A percentile compares a stretch with the other conserved stretches of the same genome.
Evolutionary conservation across 2,888 invertebrate species (phyloP).

Genomic region (Drosophila nr. medialis): DNA sequence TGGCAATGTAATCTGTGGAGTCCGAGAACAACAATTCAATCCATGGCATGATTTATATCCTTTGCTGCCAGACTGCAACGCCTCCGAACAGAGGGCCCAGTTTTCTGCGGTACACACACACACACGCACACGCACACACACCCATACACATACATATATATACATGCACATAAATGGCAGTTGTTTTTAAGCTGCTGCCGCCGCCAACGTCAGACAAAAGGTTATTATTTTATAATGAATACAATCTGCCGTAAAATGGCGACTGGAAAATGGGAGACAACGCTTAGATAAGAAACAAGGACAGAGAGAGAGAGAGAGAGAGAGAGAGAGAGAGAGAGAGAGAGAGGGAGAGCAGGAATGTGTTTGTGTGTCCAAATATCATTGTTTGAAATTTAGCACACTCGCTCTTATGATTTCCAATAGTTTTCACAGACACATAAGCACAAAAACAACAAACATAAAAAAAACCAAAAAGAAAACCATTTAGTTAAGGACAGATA

Average conservation of each 20-base stretch:
- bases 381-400: background rate
- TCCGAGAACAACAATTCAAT: constrained; percentile 72
- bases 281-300: constrained; percentile 14
- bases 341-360: background rate
- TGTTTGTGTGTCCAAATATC: background rate
- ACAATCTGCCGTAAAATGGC: constrained; percentile 65
- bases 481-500: constrained; percentile 84
- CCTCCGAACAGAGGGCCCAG: constrained; percentile 20
- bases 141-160: background rate
- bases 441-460: constrained; percentile 16
- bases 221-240: constrained; percentile 83
- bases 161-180: constrained; percentile 22
- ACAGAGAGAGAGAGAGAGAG: background rate
- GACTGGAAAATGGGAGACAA: constrained; percentile 42
- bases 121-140: constrained; percentile 13
- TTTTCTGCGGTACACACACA: constrained; percentile 39
- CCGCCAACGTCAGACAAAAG: constrained; percentile 70
- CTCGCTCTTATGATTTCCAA: background rate
- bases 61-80: constrained; percentile 51
- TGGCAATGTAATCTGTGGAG: constrained; percentile 44
- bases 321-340: background rate
- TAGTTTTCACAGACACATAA: constrained; percentile 11
- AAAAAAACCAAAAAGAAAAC: constrained; percentile 32
- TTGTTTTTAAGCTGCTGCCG: constrained; percentile 58
- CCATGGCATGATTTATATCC: constrained; percentile 81